Evolutionary conservation across 2,797 vertebrate genomes (phyloP).

Genomic region (Triplophysa yarkandensis): DNA sequence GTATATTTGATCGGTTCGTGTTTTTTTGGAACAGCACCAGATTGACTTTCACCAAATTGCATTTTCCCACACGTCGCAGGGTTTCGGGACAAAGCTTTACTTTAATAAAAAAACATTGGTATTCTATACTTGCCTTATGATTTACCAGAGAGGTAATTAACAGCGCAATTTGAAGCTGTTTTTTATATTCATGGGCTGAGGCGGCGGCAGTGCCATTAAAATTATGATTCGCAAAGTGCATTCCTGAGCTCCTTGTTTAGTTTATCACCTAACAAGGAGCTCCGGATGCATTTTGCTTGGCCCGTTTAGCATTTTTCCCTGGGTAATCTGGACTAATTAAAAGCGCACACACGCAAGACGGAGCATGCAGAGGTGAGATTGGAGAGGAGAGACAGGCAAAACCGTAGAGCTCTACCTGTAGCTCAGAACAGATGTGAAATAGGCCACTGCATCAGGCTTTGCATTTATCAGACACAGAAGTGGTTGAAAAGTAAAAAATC

Average conservation of each 20-base stretch:
- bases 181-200: background rate
- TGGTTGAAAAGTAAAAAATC: background rate
- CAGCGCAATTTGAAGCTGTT: background rate
- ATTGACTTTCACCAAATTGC: background rate
- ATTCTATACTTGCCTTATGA: constrained; percentile 1
- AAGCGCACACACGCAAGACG: background rate
- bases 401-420: constrained; percentile 53
- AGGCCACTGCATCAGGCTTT: constrained; percentile 51
- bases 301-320: constrained; percentile 6
- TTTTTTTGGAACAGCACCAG: background rate
- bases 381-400: constrained; percentile 50
- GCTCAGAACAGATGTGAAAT: constrained; percentile 56
- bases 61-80: background rate
- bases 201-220: background rate
- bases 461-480: background rate
- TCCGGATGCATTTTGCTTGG: background rate
- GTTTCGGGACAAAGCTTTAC: background rate
- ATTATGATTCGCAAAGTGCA: constrained; percentile 1
- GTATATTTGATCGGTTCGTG: background rate
- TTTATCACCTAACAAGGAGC: constrained; percentile 16
- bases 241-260: constrained; percentile 1
- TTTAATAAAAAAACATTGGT: background rate
- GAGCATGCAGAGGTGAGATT: constrained; percentile 34
- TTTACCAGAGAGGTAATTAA: background rate
- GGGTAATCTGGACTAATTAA: constrained; percentile 18